A percentile compares a stretch with the other conserved stretches of the same genome.
Evolutionary conservation across 1,140 invertebrate species (phyloP).

Genomic region (Musca domestica): DNA sequence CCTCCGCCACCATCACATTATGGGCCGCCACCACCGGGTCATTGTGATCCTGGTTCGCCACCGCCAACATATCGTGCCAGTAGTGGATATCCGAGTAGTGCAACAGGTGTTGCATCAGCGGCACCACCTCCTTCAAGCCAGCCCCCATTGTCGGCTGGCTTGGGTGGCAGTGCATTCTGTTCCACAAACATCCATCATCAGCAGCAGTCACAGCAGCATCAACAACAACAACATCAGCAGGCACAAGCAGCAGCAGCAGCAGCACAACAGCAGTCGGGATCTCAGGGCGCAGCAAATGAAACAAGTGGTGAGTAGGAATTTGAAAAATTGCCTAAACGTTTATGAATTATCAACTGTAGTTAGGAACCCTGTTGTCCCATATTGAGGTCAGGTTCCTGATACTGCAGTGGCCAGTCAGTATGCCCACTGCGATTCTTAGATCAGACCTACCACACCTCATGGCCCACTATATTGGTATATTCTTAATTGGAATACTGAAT

Average conservation of each 20-base stretch:
- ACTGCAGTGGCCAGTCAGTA: too few species aligned
- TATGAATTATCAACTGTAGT: neutral
- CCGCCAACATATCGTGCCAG: conserved; percentile 47
- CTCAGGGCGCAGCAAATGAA: conserved; percentile 34
- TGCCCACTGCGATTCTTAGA: too few species aligned
- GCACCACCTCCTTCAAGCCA: neutral
- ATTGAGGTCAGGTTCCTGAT: neutral
- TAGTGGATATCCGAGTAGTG: conserved; percentile 28
- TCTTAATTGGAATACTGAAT: too few species aligned
- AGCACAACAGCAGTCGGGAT: conserved; percentile 29
- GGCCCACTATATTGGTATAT: too few species aligned
- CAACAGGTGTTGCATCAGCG: conserved; percentile 1
- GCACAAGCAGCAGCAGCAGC: conserved; percentile 26
- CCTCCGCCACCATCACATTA: conserved; percentile 31
- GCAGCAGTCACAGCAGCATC: conserved; percentile 40
- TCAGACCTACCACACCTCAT: too few species aligned
- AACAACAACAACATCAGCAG: conserved; percentile 27
- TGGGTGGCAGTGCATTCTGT: conserved; percentile 48
- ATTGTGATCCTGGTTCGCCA: conserved; percentile 47
- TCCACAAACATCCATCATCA: conserved; percentile 47
- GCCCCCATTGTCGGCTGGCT: conserved; percentile 29
- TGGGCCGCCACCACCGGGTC: conserved; percentile 33
- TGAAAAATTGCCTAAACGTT: neutral
- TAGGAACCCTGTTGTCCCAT: neutral
- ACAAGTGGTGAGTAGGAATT: conserved; percentile 41